Conservation (phyloP, 2,888 invertebrate genomes). For the Bombylius discolor region DNA sequence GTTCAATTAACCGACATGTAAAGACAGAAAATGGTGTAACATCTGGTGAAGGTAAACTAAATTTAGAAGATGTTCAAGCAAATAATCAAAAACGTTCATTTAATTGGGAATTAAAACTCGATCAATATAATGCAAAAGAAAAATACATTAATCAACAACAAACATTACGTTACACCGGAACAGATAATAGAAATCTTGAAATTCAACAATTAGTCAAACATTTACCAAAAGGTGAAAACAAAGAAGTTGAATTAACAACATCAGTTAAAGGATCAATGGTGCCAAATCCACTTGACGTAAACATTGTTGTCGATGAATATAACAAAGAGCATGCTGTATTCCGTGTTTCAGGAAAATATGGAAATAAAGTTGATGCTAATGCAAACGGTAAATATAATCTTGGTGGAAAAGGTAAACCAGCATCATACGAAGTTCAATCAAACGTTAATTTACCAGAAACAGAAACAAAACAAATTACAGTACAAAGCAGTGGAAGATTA, state of each 20-base stretch:
- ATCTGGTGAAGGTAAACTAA: constrained; percentile 38
- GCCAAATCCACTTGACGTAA: constrained; percentile 26
- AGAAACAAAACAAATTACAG: constrained; percentile 36
- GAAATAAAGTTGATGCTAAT: constrained; percentile 35
- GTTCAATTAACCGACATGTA: constrained; percentile 31
- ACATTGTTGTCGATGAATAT: constrained; percentile 24
- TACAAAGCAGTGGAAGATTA: constrained; percentile 30
- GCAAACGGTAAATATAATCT: constrained; percentile 36
- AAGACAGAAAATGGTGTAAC: constrained; percentile 35
- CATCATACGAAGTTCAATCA: constrained; percentile 38
- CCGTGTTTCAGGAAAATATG: constrained; percentile 38
- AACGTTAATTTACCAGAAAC: constrained; percentile 44
- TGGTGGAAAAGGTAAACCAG: constrained; percentile 29
- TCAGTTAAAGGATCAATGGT: constrained; percentile 28
- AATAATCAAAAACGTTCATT: constrained; percentile 31
- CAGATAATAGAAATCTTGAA: constrained; percentile 29
- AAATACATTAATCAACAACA: constrained; percentile 33
- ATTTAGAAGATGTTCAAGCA: constrained; percentile 32
- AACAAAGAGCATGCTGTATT: constrained; percentile 28
- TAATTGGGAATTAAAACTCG: constrained; percentile 27
- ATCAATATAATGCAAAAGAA: constrained; percentile 35
- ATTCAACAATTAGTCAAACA: constrained; percentile 26
- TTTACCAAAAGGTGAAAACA: constrained; percentile 24
- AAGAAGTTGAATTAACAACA: constrained; percentile 20
- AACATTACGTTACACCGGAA: constrained; percentile 35